These are phyloP conservation scores for Otus scops DNA, from an alignment of 2,797 vertebrate genomes.

Conservation along the genomic window DNA sequence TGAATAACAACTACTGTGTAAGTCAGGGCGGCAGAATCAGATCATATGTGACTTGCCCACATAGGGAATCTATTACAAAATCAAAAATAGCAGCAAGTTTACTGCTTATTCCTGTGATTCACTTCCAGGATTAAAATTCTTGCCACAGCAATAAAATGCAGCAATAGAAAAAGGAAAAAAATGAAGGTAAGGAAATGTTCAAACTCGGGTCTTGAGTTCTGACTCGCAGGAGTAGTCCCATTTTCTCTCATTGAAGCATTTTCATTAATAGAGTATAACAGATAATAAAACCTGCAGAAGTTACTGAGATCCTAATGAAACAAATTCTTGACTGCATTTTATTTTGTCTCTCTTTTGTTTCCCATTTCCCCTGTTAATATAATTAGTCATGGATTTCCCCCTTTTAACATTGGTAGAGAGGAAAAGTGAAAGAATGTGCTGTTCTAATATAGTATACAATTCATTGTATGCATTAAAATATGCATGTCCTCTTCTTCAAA, in stretches of 20 bases:
- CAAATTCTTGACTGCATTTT: neutral
- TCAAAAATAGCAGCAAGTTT: neutral
- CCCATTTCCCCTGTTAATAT: neutral
- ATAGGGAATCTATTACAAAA: neutral
- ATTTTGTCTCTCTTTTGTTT: neutral
- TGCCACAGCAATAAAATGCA: neutral
- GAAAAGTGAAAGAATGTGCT: neutral
- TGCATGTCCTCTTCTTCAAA: slow-evolving; percentile 45
- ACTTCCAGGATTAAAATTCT: neutral
- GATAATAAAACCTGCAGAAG: neutral
- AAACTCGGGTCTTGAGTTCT: neutral
- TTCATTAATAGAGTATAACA: neutral
- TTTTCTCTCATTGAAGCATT: neutral
- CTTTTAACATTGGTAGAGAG: neutral
- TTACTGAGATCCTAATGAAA: neutral
- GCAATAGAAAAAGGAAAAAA: neutral
- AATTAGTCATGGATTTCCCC: neutral
- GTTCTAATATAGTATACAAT: slow-evolving; percentile 12
- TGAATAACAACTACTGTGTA: neutral
- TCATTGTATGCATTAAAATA: slow-evolving; percentile 58
- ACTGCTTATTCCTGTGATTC: neutral
- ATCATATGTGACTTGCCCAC: neutral
- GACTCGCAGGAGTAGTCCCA: neutral
- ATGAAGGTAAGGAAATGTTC: neutral
- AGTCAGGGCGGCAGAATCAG: neutral